Conservation (phyloP, 2,797 vertebrate species). For the Spondyliosoma cantharus region DNA sequence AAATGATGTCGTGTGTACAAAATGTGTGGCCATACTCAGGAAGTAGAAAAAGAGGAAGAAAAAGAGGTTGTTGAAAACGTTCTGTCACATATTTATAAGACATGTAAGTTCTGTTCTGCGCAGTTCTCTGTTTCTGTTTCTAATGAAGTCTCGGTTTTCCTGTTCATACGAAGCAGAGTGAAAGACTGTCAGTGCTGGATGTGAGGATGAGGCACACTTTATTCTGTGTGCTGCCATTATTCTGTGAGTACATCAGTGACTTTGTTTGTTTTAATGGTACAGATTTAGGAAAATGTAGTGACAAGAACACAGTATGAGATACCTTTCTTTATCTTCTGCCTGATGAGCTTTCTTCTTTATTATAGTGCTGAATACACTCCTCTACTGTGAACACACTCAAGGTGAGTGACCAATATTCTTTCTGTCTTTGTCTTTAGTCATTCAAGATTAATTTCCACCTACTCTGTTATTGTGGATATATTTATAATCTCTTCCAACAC, state of each 20-base stretch:
- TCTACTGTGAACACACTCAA: background rate
- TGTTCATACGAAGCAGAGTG: too few species aligned
- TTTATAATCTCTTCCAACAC: too few species aligned
- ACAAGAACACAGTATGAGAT: too few species aligned
- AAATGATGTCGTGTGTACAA: background rate
- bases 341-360: background rate
- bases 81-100: too few species aligned
- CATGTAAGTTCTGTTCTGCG: too few species aligned
- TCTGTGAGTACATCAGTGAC: background rate
- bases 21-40: background rate
- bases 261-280: background rate
- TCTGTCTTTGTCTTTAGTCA: background rate
- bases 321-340: too few species aligned
- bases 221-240: background rate
- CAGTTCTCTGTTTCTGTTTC: background rate
- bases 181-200: background rate
- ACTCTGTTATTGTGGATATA: background rate
- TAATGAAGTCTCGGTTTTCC: too few species aligned
- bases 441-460: background rate
- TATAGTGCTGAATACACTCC: background rate
- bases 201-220: background rate
- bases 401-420: background rate
- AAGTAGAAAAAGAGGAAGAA: background rate
- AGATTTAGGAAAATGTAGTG: too few species aligned
- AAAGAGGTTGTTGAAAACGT: too few species aligned